phyloP scores from a whole-genome alignment of 1,140 invertebrate species.

The Meteorus sp. region DNA sequence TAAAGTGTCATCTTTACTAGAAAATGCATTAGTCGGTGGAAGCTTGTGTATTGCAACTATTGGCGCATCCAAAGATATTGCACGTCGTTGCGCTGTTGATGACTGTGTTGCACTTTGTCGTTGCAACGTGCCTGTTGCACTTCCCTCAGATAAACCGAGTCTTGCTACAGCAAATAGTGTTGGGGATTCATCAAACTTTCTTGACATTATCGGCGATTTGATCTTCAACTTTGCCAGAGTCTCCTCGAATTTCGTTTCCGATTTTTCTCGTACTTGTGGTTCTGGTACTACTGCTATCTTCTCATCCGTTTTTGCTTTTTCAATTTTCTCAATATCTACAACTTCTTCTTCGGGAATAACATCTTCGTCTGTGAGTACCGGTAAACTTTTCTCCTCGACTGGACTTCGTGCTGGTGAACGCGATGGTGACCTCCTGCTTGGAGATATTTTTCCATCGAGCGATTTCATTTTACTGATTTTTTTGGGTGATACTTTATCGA shows the following conservation, averaged over 20 bases:
- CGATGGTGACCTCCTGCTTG: conserved; percentile 4
- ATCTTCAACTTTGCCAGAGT: conserved; percentile 24
- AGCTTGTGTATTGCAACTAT: conserved; percentile 76
- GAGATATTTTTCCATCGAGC: conserved; percentile 28
- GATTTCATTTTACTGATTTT: conserved; percentile 35
- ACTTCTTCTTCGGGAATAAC: background rate
- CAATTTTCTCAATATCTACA: background rate
- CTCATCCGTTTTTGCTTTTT: background rate
- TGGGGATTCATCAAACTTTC: conserved; percentile 72
- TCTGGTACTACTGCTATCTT: conserved; percentile 9
- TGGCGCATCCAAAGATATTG: conserved; percentile 80
- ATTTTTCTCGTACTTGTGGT: too few species aligned
- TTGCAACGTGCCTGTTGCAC: conserved; percentile 71
- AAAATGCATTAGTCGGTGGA: conserved; percentile 82
- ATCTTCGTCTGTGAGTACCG: conserved; percentile 14
- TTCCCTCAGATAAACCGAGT: conserved; percentile 79
- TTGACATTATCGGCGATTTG: conserved; percentile 64
- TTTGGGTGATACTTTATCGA: conserved; percentile 53
- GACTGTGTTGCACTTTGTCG: conserved; percentile 74
- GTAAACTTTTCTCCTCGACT: conserved; percentile 3
- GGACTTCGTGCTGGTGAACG: conserved; percentile 21
- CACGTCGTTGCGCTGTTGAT: conserved; percentile 71
- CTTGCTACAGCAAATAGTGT: conserved; percentile 76
- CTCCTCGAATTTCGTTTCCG: conserved; percentile 1
- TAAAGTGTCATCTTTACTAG: conserved; percentile 84